Evolutionary conservation across 2,888 invertebrate genomes (phyloP).

Genomic region (Shargacucullia verbasci): DNA sequence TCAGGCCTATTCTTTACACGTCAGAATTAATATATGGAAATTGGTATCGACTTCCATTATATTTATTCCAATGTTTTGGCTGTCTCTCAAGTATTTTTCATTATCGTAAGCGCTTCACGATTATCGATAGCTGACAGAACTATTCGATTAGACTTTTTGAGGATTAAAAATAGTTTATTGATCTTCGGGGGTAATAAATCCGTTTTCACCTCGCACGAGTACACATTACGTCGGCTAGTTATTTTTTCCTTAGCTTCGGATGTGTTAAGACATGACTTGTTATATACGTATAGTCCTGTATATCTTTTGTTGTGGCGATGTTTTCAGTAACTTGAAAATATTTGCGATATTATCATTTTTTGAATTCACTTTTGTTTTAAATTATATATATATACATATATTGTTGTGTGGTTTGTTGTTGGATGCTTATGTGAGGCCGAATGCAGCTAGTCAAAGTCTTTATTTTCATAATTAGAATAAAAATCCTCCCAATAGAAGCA

Average conservation of each 20-base stretch:
- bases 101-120: conserved; percentile 66
- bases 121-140: conserved; percentile 59
- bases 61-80: conserved; percentile 77
- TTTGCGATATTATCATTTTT: not conserved
- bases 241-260: conserved; percentile 23
- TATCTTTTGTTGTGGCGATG: conserved; percentile 13
- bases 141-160: conserved; percentile 50
- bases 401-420: too few relatives aligned
- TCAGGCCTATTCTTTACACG: conserved; percentile 59
- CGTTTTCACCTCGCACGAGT: conserved; percentile 52
- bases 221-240: conserved; percentile 14
- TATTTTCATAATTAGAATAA: too few relatives aligned
- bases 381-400: too few relatives aligned
- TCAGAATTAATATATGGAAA: conserved; percentile 77
- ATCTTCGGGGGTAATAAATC: conserved; percentile 44
- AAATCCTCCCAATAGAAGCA: too few relatives aligned
- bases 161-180: conserved; percentile 45
- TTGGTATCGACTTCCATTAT: conserved; percentile 58
- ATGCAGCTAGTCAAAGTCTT: too few relatives aligned
- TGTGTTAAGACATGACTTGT: not conserved
- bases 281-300: not conserved
- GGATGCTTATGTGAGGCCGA: too few relatives aligned
- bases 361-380: too few relatives aligned
- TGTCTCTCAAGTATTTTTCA: conserved; percentile 75
- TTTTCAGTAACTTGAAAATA: not conserved